Base-by-base conservation (phyloP, 2,888 invertebrate genomes). In the Phengaris arion region DNA sequence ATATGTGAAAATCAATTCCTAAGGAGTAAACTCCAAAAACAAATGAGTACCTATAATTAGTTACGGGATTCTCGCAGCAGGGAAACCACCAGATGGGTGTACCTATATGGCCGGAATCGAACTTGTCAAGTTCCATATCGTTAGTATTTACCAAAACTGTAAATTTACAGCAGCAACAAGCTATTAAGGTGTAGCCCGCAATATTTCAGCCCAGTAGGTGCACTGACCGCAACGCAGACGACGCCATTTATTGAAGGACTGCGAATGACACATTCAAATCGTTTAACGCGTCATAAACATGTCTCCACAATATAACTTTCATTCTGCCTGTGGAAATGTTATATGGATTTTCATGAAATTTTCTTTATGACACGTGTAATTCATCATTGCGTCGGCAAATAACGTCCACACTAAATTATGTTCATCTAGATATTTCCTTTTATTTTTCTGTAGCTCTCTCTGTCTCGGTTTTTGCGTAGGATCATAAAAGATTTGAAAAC, bases 231-330 rank as follows among this genome's bases (percentile, higher is more conserved):
- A 69, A 9, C 69, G 48, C 15, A n/a, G 69, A 69, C 68, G 68
- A 35, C 46, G 69, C 69, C 48, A 69, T 69, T 48, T 48, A 69
- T 69, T 48, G 10, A 69, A 69, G 15, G 46, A 69, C 69, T 69
- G 69, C 48, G 69, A 48, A 69, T 69, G 69, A 69, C 69, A 69
- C 48, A 69, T 69, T 69, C 69, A 69, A 69, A 69, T 69, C 69
- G 69, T 48, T 69, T 69, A n/a, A 69, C 48, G 69, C 69, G 69
- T 69, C 69, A 69, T 69, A 69, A n/a, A 69, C 69, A 69, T 48
- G 22, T 69, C 69, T 48, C 48, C 46, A 69, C 48, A 48, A 48
- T 48, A 45, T 46, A 68, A 68, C 48, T 48, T 68, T 69, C 69
- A 48, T 69, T 69, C 69, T 9, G 69, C 15, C 69, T 46, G 8